Evolutionary conservation across 2,888 invertebrate genomes (phyloP).

Genomic region (Hedychridium roseum): DNA sequence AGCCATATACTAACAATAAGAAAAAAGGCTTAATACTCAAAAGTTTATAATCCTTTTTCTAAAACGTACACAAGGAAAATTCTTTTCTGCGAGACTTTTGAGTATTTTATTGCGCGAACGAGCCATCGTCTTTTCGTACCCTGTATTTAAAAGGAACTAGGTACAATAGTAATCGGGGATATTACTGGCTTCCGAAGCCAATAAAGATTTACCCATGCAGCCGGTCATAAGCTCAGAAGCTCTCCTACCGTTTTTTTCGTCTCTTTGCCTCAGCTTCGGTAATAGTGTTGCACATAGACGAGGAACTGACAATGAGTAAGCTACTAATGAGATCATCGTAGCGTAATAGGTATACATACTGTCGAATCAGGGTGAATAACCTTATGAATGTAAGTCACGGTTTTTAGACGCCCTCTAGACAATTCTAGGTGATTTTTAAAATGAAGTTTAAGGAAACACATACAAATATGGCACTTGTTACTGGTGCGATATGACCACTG

Average conservation of each 20-base stretch:
- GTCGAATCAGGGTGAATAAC: slow-evolving; percentile 38
- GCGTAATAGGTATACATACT: slow-evolving; percentile 47
- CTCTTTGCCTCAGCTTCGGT: slow-evolving; percentile 4
- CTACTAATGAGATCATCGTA: slow-evolving; percentile 47
- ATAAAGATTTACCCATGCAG: slow-evolving; percentile 47
- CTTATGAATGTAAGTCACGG: no score
- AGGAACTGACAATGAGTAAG: slow-evolving; percentile 30
- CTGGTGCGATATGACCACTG: no score
- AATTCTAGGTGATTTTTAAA: no score
- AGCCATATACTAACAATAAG: neutral
- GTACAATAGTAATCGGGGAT: no score
- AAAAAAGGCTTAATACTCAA: neutral
- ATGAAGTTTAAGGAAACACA: no score
- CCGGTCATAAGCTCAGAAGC: slow-evolving; percentile 34
- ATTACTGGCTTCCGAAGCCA: slow-evolving; percentile 57
- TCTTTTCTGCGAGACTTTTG: neutral
- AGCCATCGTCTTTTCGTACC: no score
- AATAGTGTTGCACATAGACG: no score
- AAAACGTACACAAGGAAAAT: neutral
- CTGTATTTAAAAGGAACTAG: no score
- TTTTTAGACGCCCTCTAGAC: no score
- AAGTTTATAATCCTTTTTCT: neutral
- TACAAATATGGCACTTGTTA: no score
- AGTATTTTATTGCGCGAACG: no score
- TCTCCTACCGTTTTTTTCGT: slow-evolving; percentile 10